Base-by-base conservation (phyloP, 2,888 invertebrate species). In the Caenorhabditis sp. region DNA sequence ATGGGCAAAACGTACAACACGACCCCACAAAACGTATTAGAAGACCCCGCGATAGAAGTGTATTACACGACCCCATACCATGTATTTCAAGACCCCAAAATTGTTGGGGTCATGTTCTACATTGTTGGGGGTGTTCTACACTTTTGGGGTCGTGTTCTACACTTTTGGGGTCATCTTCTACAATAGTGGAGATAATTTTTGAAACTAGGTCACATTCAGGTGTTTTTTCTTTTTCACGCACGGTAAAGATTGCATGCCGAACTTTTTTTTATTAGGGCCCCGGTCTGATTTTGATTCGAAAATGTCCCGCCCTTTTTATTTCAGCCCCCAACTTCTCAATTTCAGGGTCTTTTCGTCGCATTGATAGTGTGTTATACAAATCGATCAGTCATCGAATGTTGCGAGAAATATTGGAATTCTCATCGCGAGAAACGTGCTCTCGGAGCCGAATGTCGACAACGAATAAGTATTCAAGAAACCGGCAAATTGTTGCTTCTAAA, bases 301-400 rank as follows among this genome's bases (percentile, higher is more conserved):
- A 58, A 24, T 24, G 37, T 37, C 10, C 37, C 8, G 14, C 37
- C 14, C 10, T 1, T 19, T 19, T n/a, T 21, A 21, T 24, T 12
- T 43, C n/a, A 19, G 4, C 24, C 21, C 27, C 14, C 26, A n/a
- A 51, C 17, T 51, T 53, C 43, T 31, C 12, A 36, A 36, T 69
- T 83, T 31, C 77, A 85, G 83, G 86, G 86, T 19, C 67, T 78
- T 19, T 68, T 82, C 31, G 86, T 84, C 12, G 71, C 83, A 0
- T 17, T 84, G 17, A 85, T 86, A 66, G 77, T 86, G 19, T 84
- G 83, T 63, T 86, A 85, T 60, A 81, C 83, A 5, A 84, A 86
- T 55, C 67, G 69, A 37, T 61, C 78, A 6, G 85, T 85, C n/a
- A 21, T 76, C 31, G 81, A 82, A 24, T 62, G 72, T n/a, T 26